These are phyloP conservation scores for Spheniscus humboldti DNA, from an alignment of 2,797 vertebrate genomes.

Conservation along the genomic window DNA sequence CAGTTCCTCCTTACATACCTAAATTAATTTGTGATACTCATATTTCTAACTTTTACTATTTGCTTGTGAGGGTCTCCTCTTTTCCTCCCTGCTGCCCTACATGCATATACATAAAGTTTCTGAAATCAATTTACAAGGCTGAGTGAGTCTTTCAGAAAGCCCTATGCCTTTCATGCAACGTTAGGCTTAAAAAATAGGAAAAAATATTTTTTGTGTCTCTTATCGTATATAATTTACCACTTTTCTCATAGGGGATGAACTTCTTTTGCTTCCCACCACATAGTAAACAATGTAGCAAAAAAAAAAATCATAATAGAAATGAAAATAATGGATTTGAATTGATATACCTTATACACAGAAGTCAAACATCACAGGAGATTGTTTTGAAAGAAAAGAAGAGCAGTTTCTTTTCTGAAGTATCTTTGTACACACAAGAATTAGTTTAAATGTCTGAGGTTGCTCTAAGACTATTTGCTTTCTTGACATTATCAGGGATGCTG, in stretches of 20 bases:
- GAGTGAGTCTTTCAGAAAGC: not conserved
- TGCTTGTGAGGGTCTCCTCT: not conserved
- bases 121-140: not conserved
- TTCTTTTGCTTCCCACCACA: not conserved
- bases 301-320: not conserved
- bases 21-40: not conserved
- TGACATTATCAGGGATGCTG: not conserved
- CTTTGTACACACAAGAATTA: not conserved
- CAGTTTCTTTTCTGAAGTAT: not conserved
- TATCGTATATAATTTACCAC: not conserved
- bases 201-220: not conserved
- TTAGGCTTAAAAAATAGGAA: not conserved
- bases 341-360: not conserved
- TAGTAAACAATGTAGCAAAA: not conserved
- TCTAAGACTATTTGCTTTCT: not conserved
- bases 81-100: not conserved
- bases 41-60: not conserved
- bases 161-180: not conserved
- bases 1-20: not conserved
- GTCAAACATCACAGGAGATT: not conserved
- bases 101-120: not conserved
- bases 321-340: not conserved
- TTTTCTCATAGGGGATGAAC: not conserved
- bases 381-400: not conserved
- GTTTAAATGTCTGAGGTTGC: not conserved